phyloP scores from a whole-genome alignment of 1,140 invertebrate genomes.

The Gonatopus flavifemur region DNA sequence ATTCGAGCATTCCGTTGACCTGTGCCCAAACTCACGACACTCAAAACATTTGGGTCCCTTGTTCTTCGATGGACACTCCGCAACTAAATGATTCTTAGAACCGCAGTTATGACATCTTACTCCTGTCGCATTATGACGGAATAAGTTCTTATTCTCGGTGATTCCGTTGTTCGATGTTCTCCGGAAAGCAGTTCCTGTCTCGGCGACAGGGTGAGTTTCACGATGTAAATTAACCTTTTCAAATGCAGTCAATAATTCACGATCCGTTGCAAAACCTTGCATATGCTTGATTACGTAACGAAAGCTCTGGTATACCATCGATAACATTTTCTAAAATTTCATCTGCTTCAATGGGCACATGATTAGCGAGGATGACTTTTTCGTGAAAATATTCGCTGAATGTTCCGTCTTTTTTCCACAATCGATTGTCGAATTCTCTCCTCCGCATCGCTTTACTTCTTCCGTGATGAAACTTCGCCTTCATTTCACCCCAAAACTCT shows the following conservation, averaged over 20 bases:
- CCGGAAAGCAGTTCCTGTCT: background rate
- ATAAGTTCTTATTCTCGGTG: background rate
- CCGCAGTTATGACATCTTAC: slow-evolving; percentile 7
- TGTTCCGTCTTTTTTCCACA: background rate
- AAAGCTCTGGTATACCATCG: slow-evolving; percentile 4
- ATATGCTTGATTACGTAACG: slow-evolving; percentile 1
- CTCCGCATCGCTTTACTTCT: background rate
- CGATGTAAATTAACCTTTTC: background rate
- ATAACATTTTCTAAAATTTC: slow-evolving; percentile 12
- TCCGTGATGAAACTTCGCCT: background rate
- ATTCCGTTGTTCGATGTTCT: background rate
- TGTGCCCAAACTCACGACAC: background rate
- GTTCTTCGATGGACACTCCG: background rate
- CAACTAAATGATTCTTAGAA: background rate
- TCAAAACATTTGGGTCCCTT: slow-evolving; percentile 5
- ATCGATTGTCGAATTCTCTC: background rate
- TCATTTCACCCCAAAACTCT: background rate
- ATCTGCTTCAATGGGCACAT: background rate
- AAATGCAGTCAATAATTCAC: background rate
- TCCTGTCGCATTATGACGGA: background rate
- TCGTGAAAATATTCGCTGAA: slow-evolving; percentile 11
- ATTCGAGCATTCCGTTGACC: background rate
- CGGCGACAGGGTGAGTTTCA: background rate
- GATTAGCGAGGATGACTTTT: slow-evolving; percentile 11
- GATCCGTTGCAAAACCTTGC: background rate